Evolutionary conservation across 2,888 invertebrate genomes (phyloP), one percentile per base, ranked within the genome.

Genomic region (Serrognathus titanus): DNA sequence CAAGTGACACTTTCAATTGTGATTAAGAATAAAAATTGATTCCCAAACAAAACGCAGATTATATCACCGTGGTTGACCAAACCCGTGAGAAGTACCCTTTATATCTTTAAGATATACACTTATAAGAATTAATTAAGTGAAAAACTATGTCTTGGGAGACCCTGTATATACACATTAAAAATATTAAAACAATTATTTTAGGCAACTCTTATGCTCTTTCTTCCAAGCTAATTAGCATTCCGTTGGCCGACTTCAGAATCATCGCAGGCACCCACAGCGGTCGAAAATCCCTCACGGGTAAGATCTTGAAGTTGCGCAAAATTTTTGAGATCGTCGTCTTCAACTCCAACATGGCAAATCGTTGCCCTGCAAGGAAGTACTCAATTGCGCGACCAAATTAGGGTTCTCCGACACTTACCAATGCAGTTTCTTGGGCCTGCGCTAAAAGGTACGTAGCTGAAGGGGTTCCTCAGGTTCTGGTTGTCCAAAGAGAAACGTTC

Each of bases 311-410:
- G 38, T 73, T 69, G 43, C 79, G 77, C n/a, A 82, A 67, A 5
- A 82, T 66, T 63, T 79, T 79, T 0, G 81, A 78, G 2, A 83
- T 53, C 0, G 75, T 71, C 0, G 79, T 75, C 68, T 83, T 83
- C 57, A 83, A 68, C 66, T 82, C 82, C 66, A 82, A 68, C 69
- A 80, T 73, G 48, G 71, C 79, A 68, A 72, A 75, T 66, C 77
- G 77, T 63, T 78, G 78, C 50, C 76, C 77, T 56, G 40, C 2
- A 40, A 40, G 40, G 5, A 8, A 11, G 9, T 3, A 7, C n/a
- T 40, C 5, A 7, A 6, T 4, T 40, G 12, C n/a, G 9, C 12
- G n/a, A 24, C 6, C 24, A 24, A 24, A 12, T 6, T 3, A 4
- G 7, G 7, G n/a, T 46, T 46, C 20, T 6, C 6, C 24, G 12